These are phyloP conservation scores for Coturnix japonica DNA, from an alignment of 2,113 vertebrate genomes.

Conservation along the genomic window DNA sequence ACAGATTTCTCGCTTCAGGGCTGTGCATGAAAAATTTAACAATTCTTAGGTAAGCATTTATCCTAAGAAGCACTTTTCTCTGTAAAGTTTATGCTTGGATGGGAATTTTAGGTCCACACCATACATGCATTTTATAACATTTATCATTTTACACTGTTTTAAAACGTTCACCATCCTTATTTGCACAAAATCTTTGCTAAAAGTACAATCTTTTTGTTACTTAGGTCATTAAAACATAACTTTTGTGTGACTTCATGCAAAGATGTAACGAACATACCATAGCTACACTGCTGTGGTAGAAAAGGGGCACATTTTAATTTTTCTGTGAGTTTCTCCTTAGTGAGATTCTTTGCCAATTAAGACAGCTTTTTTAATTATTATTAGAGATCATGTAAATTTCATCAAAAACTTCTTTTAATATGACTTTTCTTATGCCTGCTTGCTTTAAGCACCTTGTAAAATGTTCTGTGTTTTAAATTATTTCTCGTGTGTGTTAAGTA, in stretches of 20 bases:
- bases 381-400: neutral
- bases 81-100: neutral
- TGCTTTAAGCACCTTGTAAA: neutral
- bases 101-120: neutral
- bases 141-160: neutral
- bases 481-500: neutral
- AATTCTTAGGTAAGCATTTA: conserved; percentile 62
- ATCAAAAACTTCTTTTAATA: neutral
- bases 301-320: neutral
- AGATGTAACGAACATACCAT: neutral
- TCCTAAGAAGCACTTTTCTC: conserved; percentile 30
- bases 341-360: neutral
- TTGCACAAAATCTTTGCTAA: neutral
- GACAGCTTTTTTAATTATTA: neutral
- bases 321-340: neutral
- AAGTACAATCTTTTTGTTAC: neutral
- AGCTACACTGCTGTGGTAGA: neutral
- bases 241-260: neutral
- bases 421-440: neutral
- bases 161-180: neutral
- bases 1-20: conserved; percentile 43
- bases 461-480: neutral
- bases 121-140: neutral
- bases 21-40: conserved; percentile 54
- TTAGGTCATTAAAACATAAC: neutral